These are phyloP conservation scores for Plodia interpunctella DNA, from an alignment of 1,140 invertebrate species.

Conservation along the genomic window DNA sequence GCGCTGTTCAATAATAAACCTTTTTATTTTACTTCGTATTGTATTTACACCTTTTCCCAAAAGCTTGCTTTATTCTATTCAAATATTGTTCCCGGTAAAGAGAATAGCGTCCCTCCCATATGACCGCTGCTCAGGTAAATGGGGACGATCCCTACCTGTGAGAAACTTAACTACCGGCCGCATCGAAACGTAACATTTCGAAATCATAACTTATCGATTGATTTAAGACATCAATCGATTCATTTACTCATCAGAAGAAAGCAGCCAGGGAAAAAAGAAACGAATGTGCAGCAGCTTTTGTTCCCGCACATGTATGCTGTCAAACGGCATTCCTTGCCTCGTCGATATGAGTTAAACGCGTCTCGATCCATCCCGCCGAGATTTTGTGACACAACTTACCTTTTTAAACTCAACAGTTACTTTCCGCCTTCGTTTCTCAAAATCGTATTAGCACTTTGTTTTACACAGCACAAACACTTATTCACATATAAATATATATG, in stretches of 20 bases:
- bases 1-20: constrained; percentile 1
- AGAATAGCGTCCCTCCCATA: constrained; percentile 44
- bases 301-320: constrained; percentile 73
- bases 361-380: constrained; percentile 56
- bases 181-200: background rate
- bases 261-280: constrained; percentile 53
- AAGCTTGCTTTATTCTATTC: constrained; percentile 42
- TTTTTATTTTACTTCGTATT: constrained; percentile 6
- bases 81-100: constrained; percentile 52
- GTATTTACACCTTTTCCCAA: too few relatives aligned
- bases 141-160: constrained; percentile 55
- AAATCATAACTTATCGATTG: background rate
- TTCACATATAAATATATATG: constrained; percentile 26
- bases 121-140: constrained; percentile 53
- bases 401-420: constrained; percentile 71
- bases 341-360: constrained; percentile 67
- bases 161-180: constrained; percentile 23
- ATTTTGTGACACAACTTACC: constrained; percentile 71
- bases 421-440: constrained; percentile 49
- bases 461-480: constrained; percentile 54
- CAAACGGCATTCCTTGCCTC: constrained; percentile 70
- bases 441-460: constrained; percentile 34
- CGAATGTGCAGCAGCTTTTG: constrained; percentile 70
- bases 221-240: background rate
- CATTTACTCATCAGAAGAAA: constrained; percentile 28